These are phyloP conservation scores for Thalassoma bifasciatum DNA, from an alignment of 2,113 vertebrate genomes.

Conservation along the genomic window DNA sequence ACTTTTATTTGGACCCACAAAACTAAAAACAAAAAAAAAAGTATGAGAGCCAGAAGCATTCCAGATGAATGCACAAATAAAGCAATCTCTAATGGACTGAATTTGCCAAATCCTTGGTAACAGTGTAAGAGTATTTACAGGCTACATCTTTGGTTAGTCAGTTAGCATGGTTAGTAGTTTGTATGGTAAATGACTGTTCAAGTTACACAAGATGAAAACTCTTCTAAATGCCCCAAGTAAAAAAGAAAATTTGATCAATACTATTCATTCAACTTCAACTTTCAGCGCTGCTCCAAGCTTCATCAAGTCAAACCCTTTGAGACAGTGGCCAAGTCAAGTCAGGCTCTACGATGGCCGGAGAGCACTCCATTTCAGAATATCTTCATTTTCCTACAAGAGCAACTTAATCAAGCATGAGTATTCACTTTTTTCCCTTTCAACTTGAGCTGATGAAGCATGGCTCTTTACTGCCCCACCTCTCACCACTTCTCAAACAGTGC, in stretches of 20 bases:
- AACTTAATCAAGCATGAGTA: slow-evolving; percentile 74
- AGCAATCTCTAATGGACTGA: background rate
- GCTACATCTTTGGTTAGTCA: slow-evolving; percentile 21
- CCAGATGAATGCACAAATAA: background rate
- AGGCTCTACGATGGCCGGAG: slow-evolving; percentile 42
- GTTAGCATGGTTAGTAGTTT: slow-evolving; percentile 57
- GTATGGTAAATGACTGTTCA: slow-evolving; percentile 39
- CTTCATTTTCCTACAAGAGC: slow-evolving; percentile 54
- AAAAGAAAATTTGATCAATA: slow-evolving; percentile 26
- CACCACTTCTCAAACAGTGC: slow-evolving; percentile 46
- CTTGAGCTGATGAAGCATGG: slow-evolving; percentile 77
- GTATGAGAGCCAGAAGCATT: background rate
- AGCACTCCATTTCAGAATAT: slow-evolving; percentile 56
- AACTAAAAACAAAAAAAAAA: background rate
- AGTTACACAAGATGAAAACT: slow-evolving; percentile 29
- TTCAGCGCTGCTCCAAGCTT: slow-evolving; percentile 25
- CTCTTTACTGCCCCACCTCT: slow-evolving; percentile 57
- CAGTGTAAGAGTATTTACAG: background rate
- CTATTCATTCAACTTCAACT: slow-evolving; percentile 35
- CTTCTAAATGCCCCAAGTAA: slow-evolving; percentile 34
- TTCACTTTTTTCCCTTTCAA: slow-evolving; percentile 57
- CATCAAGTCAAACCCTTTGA: slow-evolving; percentile 25
- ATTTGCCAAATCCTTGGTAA: background rate
- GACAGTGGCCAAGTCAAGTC: slow-evolving; percentile 11
- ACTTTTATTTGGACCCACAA: background rate